A percentile compares a stretch with the other conserved stretches of the same genome.
phyloP scores from a whole-genome alignment of 1,140 invertebrate species.

The Drosophila azteca region DNA sequence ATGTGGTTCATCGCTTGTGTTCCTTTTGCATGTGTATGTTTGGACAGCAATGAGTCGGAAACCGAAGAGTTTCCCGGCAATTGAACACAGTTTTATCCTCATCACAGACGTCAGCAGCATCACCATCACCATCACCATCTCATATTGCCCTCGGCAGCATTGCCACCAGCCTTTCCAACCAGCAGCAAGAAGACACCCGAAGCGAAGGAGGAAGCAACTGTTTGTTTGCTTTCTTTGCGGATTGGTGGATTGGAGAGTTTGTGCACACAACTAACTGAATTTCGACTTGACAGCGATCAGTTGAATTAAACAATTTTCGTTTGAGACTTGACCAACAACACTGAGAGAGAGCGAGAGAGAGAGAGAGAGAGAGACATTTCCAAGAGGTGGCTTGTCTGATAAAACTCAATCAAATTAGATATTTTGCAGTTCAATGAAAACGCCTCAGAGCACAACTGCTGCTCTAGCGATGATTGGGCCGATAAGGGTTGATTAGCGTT shows the following conservation, averaged over 20 bases:
- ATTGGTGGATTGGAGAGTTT: not conserved
- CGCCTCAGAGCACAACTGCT: conserved; percentile 3
- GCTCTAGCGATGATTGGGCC: conserved; percentile 45
- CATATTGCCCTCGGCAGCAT: conserved; percentile 1
- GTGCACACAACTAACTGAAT: conserved; percentile 41
- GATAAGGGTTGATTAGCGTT: conserved; percentile 62
- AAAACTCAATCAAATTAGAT: conserved; percentile 45
- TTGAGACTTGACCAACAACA: not conserved
- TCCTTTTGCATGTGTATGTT: conserved; percentile 22
- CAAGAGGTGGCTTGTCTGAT: conserved; percentile 8
- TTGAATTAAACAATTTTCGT: conserved; percentile 55
- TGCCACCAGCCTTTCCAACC: not conserved
- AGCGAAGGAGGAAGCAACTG: not conserved
- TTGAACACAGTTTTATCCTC: conserved; percentile 57
- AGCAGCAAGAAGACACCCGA: not conserved
- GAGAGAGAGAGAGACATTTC: not conserved
- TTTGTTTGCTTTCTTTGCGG: conserved; percentile 4
- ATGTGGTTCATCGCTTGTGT: conserved; percentile 23
- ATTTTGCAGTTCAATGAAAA: conserved; percentile 63
- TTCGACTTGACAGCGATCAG: conserved; percentile 61
- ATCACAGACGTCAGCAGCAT: conserved; percentile 20
- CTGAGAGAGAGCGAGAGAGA: too few species aligned
- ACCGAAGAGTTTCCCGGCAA: conserved; percentile 64
- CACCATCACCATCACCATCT: conserved; percentile 1
- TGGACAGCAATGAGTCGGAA: conserved; percentile 63